Percentiles rank a stretch among this genome's conserved stretches.
These are phyloP conservation scores for Hofmannophila pseudospretella DNA, from an alignment of 2,888 invertebrate species.

Conservation along the genomic window DNA sequence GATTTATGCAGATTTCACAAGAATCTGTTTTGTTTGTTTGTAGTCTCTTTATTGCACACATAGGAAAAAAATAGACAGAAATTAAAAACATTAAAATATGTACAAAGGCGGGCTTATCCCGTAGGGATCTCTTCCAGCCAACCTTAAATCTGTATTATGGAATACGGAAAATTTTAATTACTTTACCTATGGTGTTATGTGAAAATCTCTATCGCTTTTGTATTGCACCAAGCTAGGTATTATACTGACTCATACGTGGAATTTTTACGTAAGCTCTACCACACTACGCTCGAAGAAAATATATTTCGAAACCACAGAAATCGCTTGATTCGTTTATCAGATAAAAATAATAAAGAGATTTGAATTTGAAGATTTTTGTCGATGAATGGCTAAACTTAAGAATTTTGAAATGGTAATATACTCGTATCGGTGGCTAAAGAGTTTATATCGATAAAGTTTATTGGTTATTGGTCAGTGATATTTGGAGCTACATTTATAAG, in stretches of 20 bases:
- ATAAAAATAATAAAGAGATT: slow-evolving; percentile 33
- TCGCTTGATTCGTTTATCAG: slow-evolving; percentile 34
- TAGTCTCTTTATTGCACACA: too few relatives aligned
- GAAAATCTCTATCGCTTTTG: slow-evolving; percentile 8
- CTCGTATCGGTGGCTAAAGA: slow-evolving; percentile 6
- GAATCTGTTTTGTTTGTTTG: too few relatives aligned
- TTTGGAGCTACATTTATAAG: slow-evolving; percentile 1
- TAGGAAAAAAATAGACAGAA: too few relatives aligned
- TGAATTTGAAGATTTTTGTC: too few relatives aligned
- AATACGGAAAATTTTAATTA: too few relatives aligned
- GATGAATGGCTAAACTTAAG: slow-evolving; percentile 8
- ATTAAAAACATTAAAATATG: too few relatives aligned
- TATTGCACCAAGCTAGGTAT: slow-evolving; percentile 26
- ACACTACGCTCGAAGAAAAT: slow-evolving; percentile 51
- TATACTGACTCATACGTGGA: slow-evolving; percentile 62
- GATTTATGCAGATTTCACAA: too few relatives aligned
- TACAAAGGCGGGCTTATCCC: too few relatives aligned
- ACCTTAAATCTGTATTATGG: too few relatives aligned
- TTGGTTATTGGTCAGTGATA: slow-evolving; percentile 3
- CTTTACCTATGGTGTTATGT: too few relatives aligned
- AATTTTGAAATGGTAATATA: slow-evolving; percentile 14
- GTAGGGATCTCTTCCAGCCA: too few relatives aligned
- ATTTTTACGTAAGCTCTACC: slow-evolving; percentile 65
- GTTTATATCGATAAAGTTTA: slow-evolving; percentile 5
- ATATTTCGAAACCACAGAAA: slow-evolving; percentile 59